A percentile compares a stretch with the other conserved stretches of the same genome.
Evolutionary conservation across 2,888 invertebrate genomes (phyloP).

Genomic region (Drosophila nr. fundita): DNA sequence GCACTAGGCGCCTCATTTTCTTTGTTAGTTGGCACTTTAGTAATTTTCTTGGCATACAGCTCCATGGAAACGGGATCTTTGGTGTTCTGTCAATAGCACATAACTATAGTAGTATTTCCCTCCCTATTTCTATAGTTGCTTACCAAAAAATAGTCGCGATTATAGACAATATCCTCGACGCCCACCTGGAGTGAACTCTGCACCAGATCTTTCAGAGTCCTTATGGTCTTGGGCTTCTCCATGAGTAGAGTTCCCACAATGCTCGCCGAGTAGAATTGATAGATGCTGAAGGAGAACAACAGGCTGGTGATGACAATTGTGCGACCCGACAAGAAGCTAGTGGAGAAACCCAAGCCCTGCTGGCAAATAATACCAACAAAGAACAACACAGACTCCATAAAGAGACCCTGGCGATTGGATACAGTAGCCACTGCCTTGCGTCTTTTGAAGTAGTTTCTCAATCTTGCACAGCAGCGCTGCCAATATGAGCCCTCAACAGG

Average conservation of each 20-base stretch:
- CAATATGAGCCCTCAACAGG: conserved; percentile 32
- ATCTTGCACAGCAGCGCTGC: conserved; percentile 50
- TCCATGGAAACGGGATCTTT: conserved; percentile 87
- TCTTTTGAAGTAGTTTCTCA: conserved; percentile 43
- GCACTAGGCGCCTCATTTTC: conserved; percentile 39
- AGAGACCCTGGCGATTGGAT: conserved; percentile 67
- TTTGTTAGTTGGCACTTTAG: conserved; percentile 55
- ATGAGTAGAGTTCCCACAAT: conserved; percentile 88
- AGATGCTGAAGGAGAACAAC: conserved; percentile 87
- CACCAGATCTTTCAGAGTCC: conserved; percentile 87
- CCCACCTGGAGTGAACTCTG: conserved; percentile 87
- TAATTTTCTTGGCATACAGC: conserved; percentile 87
- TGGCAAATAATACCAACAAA: conserved; percentile 85
- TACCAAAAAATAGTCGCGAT: conserved; percentile 88
- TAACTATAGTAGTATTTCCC: not conserved
- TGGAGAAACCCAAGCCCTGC: conserved; percentile 84
- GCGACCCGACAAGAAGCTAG: conserved; percentile 85
- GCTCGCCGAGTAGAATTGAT: conserved; percentile 90
- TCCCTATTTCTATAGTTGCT: conserved; percentile 27
- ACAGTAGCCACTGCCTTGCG: conserved; percentile 37
- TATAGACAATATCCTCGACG: conserved; percentile 88
- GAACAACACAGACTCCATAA: conserved; percentile 83
- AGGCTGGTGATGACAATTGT: conserved; percentile 86
- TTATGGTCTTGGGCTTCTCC: conserved; percentile 88
- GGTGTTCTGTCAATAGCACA: conserved; percentile 86